Evolutionary conservation across 2,113 vertebrate species (phyloP).

Genomic region (Anser brachyrhynchus): DNA sequence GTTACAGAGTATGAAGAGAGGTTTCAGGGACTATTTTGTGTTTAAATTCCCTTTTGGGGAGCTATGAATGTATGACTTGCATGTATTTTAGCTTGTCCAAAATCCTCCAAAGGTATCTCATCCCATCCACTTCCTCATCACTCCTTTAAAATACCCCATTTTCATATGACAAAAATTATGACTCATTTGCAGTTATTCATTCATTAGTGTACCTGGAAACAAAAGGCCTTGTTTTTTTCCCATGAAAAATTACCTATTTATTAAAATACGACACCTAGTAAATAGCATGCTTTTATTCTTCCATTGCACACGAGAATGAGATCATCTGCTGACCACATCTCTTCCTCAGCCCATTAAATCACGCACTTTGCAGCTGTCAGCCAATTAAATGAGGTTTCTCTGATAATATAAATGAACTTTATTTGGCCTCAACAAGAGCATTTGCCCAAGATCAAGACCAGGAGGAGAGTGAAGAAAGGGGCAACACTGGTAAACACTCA

Average conservation of each 20-base stretch:
- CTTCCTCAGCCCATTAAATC: rapidly evolving
- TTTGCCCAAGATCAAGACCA: not conserved
- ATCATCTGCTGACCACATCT: not conserved
- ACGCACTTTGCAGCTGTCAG: not conserved
- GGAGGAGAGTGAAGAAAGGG: not conserved
- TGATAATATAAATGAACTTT: not conserved
- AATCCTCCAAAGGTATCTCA: not conserved
- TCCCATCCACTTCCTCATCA: not conserved
- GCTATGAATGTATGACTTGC: not conserved
- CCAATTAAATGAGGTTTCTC: not conserved
- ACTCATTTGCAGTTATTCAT: not conserved
- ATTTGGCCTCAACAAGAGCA: not conserved
- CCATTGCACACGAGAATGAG: not conserved
- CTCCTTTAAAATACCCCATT: not conserved
- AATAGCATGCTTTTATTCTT: not conserved
- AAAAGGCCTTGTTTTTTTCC: not conserved
- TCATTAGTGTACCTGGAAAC: not conserved
- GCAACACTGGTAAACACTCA: not conserved
- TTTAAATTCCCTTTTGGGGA: not conserved
- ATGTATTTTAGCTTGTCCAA: not conserved
- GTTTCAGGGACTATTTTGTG: not conserved
- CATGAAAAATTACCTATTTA: not conserved
- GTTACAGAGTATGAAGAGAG: not conserved
- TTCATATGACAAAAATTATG: not conserved
- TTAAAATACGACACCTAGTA: not conserved